phyloP scores from a whole-genome alignment of 2,888 invertebrate genomes.

The Pyrgus malvae region DNA sequence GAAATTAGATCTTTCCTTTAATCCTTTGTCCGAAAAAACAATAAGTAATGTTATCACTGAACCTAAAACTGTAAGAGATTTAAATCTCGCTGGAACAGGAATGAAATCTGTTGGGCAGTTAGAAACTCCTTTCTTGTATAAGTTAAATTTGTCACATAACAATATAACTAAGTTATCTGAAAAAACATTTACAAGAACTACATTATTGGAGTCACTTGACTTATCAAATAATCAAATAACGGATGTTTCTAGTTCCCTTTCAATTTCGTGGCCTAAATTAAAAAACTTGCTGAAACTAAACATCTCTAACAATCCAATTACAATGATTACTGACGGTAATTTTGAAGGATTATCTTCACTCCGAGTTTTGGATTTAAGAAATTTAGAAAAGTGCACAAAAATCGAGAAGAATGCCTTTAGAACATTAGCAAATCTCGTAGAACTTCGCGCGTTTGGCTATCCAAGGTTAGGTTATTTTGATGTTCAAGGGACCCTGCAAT shows the following conservation, averaged over 20 bases:
- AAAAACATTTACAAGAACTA: constrained; percentile 88
- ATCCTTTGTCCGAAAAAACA: constrained; percentile 89
- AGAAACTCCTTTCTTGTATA: constrained; percentile 92
- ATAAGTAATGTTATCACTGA: constrained; percentile 90
- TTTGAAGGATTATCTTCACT: constrained; percentile 87
- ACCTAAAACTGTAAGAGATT: constrained; percentile 91
- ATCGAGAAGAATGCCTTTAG: constrained; percentile 92
- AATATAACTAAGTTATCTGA: constrained; percentile 84
- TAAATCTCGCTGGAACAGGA: constrained; percentile 91
- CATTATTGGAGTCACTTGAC: constrained; percentile 89
- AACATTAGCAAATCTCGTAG: constrained; percentile 85
- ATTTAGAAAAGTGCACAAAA: constrained; percentile 86
- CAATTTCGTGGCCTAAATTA: constrained; percentile 86
- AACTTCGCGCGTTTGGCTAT: constrained; percentile 87
- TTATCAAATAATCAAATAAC: constrained; percentile 86
- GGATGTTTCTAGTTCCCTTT: constrained; percentile 82
- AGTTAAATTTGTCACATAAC: constrained; percentile 90
- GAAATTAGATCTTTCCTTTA: constrained; percentile 91
- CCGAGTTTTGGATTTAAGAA: constrained; percentile 84
- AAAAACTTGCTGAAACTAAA: constrained; percentile 88
- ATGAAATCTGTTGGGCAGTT: constrained; percentile 85
- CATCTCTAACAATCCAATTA: constrained; percentile 92
- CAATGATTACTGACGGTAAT: constrained; percentile 87
- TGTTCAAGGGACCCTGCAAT: constrained; percentile 91
- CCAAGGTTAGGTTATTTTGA: constrained; percentile 92